Percentiles rank a stretch among this genome's conserved stretches.
Evolutionary conservation across 2,113 vertebrate genomes (phyloP).

Genomic region (Condylura cristata): DNA sequence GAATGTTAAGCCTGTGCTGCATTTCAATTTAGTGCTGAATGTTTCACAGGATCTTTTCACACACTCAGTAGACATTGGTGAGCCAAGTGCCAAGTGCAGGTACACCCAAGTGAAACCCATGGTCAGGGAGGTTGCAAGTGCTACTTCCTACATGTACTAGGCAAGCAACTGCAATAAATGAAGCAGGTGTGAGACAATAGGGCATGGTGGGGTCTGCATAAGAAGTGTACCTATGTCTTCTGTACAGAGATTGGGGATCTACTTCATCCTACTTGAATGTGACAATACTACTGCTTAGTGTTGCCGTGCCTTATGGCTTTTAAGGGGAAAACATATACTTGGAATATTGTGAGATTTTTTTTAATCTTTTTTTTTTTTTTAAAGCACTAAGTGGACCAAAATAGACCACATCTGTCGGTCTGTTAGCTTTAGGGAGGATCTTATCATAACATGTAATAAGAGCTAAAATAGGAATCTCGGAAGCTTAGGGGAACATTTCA

Average conservation of each 20-base stretch:
- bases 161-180: background rate
- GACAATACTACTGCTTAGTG: too few species aligned
- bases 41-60: background rate
- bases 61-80: accelerated
- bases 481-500: background rate
- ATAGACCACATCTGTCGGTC: background rate
- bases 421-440: background rate
- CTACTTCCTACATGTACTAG: background rate
- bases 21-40: background rate
- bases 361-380: background rate
- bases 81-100: background rate
- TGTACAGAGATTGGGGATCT: background rate
- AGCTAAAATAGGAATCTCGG: background rate
- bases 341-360: background rate
- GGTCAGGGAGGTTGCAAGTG: too few species aligned
- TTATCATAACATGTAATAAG: background rate
- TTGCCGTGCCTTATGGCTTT: background rate
- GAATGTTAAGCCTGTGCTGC: background rate
- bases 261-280: background rate
- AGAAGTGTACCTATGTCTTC: background rate
- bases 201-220: background rate
- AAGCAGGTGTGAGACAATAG: background rate
- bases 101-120: background rate
- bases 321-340: background rate
- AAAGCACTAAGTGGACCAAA: background rate